Evolutionary conservation across 2,797 vertebrate species (phyloP).

Genomic region (Morus bassanus): DNA sequence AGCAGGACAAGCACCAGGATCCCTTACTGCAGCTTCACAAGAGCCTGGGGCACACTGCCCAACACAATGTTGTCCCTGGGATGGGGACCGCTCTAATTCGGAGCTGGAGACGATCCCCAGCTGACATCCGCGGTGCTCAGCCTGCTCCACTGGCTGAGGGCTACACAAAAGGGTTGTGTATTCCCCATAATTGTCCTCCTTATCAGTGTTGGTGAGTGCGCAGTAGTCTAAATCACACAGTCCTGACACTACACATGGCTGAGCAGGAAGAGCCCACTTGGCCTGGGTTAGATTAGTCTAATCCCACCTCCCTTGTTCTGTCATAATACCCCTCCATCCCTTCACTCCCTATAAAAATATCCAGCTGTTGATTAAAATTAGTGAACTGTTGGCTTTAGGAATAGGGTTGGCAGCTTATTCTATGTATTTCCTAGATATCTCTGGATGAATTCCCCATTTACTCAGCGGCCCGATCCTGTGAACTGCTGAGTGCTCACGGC

Average conservation of each 20-base stretch:
- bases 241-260: constrained; percentile 62
- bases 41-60: fast-evolving
- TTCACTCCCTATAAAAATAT: constrained; percentile 69
- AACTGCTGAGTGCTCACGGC: background rate
- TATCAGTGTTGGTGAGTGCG: constrained; percentile 65
- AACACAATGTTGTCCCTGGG: background rate
- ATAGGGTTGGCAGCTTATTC: constrained; percentile 43
- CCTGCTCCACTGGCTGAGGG: background rate
- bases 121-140: background rate
- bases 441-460: constrained; percentile 61
- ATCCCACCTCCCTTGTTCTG: constrained; percentile 70
- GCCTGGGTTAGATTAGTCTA: constrained; percentile 66
- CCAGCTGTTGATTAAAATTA: constrained; percentile 71
- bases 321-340: constrained; percentile 67
- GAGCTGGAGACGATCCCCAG: constrained; percentile 41
- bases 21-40: background rate
- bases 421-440: constrained; percentile 40
- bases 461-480: constrained; percentile 14
- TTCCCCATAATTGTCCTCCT: constrained; percentile 58
- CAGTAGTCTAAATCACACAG: constrained; percentile 68
- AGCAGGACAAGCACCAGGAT: background rate
- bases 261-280: constrained; percentile 69
- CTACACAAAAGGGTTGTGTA: background rate
- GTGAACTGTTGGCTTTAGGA: constrained; percentile 59
- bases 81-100: background rate